A percentile compares a stretch with the other conserved stretches of the same genome.
Conservation (phyloP, 2,888 invertebrate species). For the Enchytraeus crypticus region DNA sequence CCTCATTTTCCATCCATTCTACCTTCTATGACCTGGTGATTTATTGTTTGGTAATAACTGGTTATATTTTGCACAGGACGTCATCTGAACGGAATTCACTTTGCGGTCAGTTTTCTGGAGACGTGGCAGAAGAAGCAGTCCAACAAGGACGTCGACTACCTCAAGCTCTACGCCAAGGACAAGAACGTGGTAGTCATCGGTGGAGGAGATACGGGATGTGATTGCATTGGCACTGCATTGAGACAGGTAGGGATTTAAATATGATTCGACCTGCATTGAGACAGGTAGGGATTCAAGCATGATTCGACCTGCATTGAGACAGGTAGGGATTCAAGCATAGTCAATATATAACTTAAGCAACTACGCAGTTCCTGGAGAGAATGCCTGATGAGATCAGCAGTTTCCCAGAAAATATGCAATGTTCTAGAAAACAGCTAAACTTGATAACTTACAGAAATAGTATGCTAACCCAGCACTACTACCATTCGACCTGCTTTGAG, state of each 20-base stretch:
- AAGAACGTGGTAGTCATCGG: conserved; percentile 85
- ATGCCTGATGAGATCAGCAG: too few species aligned
- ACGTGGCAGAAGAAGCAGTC: conserved; percentile 81
- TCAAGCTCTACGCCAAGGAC: conserved; percentile 71
- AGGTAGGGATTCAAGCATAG: too few species aligned
- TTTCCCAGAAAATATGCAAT: too few species aligned
- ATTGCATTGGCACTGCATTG: conserved; percentile 94
- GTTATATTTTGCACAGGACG: conserved; percentile 65
- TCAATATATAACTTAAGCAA: too few species aligned
- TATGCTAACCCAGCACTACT: too few species aligned
- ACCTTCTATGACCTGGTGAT: not conserved
- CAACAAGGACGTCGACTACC: conserved; percentile 55
- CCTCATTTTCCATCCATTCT: not conserved
- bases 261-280: too few species aligned
- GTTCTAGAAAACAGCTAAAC: too few species aligned
- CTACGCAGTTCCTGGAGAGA: too few species aligned
- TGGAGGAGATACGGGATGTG: conserved; percentile 85
- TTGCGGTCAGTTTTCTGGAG: conserved; percentile 94
- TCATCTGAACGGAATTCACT: conserved; percentile 83
- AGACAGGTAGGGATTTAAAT: conserved; percentile 76
- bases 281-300: too few species aligned
- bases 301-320: too few species aligned
- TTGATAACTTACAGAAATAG: too few species aligned
- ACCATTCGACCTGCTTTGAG: too few species aligned
- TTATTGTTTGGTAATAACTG: not conserved